These are phyloP conservation scores for Glareola pratincola DNA, from an alignment of 2,113 vertebrate species.

Conservation along the genomic window DNA sequence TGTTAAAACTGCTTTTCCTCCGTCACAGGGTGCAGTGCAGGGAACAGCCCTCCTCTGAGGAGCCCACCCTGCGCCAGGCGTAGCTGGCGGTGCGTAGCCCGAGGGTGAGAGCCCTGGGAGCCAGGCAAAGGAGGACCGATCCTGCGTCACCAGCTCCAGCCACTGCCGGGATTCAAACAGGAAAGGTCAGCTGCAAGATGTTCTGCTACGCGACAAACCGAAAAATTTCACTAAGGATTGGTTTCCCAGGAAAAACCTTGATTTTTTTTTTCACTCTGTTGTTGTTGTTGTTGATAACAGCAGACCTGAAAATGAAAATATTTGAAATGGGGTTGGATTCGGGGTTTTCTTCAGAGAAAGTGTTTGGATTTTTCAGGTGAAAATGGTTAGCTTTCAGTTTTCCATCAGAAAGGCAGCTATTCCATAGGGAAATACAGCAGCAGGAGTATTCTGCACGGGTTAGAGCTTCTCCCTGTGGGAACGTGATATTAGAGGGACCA, in stretches of 20 bases:
- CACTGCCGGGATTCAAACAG: neutral
- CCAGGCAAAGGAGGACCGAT: neutral
- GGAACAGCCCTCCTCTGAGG: neutral
- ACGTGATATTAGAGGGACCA: neutral
- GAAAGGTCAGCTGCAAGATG: neutral
- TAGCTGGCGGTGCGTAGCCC: rapidly evolving
- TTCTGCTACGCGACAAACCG: rapidly evolving
- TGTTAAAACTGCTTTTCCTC: slow-evolving; percentile 21
- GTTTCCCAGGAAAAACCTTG: neutral
- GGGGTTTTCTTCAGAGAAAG: neutral
- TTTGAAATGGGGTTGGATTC: neutral
- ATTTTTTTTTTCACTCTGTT: neutral
- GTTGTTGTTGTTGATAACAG: neutral
- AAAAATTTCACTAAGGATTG: neutral
- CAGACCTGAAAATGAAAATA: neutral
- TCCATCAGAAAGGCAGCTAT: neutral
- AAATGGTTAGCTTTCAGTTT: neutral
- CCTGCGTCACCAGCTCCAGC: neutral
- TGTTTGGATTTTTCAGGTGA: neutral
- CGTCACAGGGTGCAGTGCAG: neutral
- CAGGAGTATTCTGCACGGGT: neutral
- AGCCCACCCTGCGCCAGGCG: neutral
- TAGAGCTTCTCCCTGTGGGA: neutral
- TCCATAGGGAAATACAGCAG: neutral
- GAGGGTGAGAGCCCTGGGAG: neutral